Percentiles rank a stretch among this genome's conserved stretches.
Conservation (phyloP, 2,113 vertebrate species). For the Anas platyrhynchos region DNA sequence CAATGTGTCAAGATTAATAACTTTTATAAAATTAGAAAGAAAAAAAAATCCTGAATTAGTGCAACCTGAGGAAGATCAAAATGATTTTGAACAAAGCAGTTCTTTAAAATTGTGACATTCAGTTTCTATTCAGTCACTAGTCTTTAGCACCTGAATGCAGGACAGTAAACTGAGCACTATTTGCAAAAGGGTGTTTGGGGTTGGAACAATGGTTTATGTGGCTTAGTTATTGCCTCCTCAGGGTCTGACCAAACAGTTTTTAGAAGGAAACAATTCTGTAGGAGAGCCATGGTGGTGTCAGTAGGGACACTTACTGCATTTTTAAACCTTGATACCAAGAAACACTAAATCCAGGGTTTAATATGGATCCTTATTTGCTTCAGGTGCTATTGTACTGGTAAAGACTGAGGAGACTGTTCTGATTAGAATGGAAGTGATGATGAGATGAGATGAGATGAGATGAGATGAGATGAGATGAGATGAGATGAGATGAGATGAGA, state of each 20-base stretch:
- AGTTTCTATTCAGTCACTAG: not conserved
- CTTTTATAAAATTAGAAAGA: conserved; percentile 24
- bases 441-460: no score
- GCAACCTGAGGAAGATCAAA: not conserved
- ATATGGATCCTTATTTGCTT: not conserved
- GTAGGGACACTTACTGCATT: not conserved
- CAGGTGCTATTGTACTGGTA: not conserved
- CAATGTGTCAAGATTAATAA: not conserved
- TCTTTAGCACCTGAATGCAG: not conserved
- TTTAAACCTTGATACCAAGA: not conserved
- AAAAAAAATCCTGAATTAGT: not conserved
- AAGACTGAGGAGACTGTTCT: not conserved
- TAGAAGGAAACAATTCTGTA: not conserved
- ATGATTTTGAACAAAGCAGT: not conserved
- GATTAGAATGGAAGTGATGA: not conserved
- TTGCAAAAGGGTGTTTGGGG: rapidly evolving
- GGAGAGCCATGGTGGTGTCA: not conserved
- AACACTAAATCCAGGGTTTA: not conserved
- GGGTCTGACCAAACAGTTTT: not conserved
- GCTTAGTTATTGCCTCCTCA: not conserved
- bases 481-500: no score
- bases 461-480: no score
- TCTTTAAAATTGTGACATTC: not conserved
- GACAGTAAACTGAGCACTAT: not conserved
- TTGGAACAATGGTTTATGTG: not conserved